Base-by-base conservation (phyloP, 2,797 vertebrate species). In the Hypotaenidia okinawae region DNA sequence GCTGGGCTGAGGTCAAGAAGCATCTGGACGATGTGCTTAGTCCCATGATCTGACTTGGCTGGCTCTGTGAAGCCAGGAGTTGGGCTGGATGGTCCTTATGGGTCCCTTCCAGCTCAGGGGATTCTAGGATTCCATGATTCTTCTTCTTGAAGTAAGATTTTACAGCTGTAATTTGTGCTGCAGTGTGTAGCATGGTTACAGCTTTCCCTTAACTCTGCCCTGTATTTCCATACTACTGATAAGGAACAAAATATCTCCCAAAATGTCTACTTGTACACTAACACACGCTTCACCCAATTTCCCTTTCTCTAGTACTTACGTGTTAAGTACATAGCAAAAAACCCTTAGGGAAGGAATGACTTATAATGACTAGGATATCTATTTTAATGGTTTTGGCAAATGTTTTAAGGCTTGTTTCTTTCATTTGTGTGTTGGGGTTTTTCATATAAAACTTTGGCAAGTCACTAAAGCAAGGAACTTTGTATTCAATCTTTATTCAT, bases 111-210 rank as follows among this genome's bases (percentile, higher is more conserved):
- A 45, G 43, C 43, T 45, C 43, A 19, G 43, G 43, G 9, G 43
- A 18, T 18, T 45, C 43, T 45, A 19, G 18, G 43, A 45, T 45
- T 19, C 18, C 10, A 45, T 45, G 43, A 45, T 45, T 45, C 43
- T 45, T 9, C 16, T 51, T 30, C 18, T 32, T 7, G 10, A 47
- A 23, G n/a, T 11, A 23, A 68, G 19, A 15, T 11, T 69, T 83
- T 85, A 54, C 24, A 72, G 32, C n/a, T 25, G 49, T 8, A 54
- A 5, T 9, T 35, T 13, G 2, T 35, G 35, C 13, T 6, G 2
- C 19, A 14, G 2, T 0, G 12, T 6, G 15, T 10, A 12, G 14
- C 1, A 2, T 3, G 11, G 16, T 30, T 32, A 49, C 62, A 47
- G 8, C 6, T 63, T 86, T 17, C 14, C 28, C 18, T 5, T 28